A percentile compares a stretch with the other conserved stretches of the same genome.
These are phyloP conservation scores for Pterostichus niger DNA, from an alignment of 2,888 invertebrate species.

Conservation along the genomic window DNA sequence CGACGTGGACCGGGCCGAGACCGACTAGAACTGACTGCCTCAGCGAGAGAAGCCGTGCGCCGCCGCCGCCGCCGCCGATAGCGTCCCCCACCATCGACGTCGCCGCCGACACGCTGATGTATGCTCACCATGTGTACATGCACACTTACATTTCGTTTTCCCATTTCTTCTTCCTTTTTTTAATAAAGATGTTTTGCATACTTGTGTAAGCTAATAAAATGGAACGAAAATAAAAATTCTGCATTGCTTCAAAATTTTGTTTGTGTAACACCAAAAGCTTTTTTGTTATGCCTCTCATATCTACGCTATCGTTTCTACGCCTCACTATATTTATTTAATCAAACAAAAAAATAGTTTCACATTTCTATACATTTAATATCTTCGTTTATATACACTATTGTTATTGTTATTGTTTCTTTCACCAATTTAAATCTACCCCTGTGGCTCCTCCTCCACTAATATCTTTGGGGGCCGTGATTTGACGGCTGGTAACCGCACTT, in stretches of 20 bases:
- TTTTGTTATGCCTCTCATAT: neutral
- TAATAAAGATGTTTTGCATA: conserved; percentile 50
- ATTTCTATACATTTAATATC: no score
- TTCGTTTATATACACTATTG: no score
- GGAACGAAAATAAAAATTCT: conserved; percentile 33
- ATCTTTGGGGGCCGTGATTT: no score
- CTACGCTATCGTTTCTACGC: no score
- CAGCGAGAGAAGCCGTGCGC: conserved; percentile 38
- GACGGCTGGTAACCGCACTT: no score
- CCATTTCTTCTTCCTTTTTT: conserved; percentile 15
- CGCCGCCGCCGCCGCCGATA: conserved; percentile 28
- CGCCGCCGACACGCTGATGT: conserved; percentile 10
- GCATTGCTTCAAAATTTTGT: conserved; percentile 36
- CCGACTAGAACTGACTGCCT: conserved; percentile 64
- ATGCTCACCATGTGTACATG: conserved; percentile 10
- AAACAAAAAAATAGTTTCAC: no score
- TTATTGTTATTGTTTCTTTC: no score
- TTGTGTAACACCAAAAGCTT: conserved; percentile 2
- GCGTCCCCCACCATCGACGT: conserved; percentile 17
- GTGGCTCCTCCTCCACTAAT: no score
- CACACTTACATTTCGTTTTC: neutral
- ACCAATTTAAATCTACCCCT: no score
- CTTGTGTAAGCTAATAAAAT: conserved; percentile 40
- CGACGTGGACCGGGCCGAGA: conserved; percentile 49
- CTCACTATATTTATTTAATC: no score